phyloP scores from a whole-genome alignment of 2,113 vertebrate genomes.

The Rissa tridactyla region DNA sequence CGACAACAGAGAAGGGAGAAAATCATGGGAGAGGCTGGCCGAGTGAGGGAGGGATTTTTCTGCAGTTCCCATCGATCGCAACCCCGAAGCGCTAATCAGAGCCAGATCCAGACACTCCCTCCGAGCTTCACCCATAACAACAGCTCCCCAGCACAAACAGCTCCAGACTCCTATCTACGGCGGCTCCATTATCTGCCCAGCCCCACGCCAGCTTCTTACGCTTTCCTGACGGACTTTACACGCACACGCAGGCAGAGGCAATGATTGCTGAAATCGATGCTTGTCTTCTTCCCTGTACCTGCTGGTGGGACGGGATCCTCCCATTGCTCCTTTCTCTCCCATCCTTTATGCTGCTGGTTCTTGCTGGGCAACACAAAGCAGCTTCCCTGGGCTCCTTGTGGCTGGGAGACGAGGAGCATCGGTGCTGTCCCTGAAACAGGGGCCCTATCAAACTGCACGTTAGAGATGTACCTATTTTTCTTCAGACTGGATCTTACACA shows the following conservation, averaged over 20 bases:
- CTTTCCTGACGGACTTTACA: neutral
- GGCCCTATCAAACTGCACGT: neutral
- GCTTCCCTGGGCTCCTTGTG: neutral
- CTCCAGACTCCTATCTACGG: neutral
- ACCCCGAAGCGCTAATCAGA: neutral
- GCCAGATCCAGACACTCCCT: neutral
- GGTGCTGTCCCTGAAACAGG: neutral
- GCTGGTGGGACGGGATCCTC: neutral
- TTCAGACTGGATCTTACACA: neutral
- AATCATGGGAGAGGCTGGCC: neutral
- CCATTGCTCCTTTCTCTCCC: neutral
- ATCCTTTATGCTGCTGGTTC: neutral
- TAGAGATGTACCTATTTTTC: neutral
- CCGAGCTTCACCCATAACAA: neutral
- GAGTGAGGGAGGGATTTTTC: neutral
- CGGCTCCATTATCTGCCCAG: neutral
- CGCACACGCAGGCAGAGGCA: neutral
- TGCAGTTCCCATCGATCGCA: neutral
- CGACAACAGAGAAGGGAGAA: neutral
- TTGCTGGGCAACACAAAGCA: neutral
- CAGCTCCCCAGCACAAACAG: neutral
- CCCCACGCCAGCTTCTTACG: rapidly evolving
- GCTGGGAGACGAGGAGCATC: neutral
- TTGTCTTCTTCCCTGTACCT: neutral
- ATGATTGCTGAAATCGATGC: neutral